Base-by-base conservation (phyloP, 2,888 invertebrate species). In the Scaptomyza polygonia region DNA sequence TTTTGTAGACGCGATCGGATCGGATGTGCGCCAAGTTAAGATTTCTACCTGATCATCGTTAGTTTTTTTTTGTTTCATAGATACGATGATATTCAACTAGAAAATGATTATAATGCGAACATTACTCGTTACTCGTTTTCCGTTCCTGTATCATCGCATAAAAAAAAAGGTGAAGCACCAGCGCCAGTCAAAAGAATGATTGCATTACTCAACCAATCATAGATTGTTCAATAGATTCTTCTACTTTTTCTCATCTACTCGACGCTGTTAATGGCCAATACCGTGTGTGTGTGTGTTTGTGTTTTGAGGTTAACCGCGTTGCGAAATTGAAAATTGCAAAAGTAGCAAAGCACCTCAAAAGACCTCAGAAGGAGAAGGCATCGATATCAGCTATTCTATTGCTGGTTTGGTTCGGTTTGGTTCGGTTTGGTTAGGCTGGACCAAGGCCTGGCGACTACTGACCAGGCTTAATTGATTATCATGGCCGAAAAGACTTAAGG, bases 401-500 rank as follows among this genome's bases (percentile, higher is more conserved):
- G 32, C 51, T 34, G 36, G 39, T 39, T 25, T n/a, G n/a, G n/a
- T n/a, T n/a, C n/a, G 25, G 32, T 36, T 27, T 34, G 14, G 45
- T 32, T 40, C 27, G 29, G 36, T 42, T 36, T 36, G 44, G 48
- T 52, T 52, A 9, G 34, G 48, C 25, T 30, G 27, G 53, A n/a
- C 34, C 49, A 21, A 21, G 62, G 62, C 30, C 49, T 5, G 34
- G 44, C 65, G 76, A 73, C 69, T 75, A 25, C 25, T 85, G 79
- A 68, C 66, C 86, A 67, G 70, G 83, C 83, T 88, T 84, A 84
- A 86, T 88, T 84, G 86, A 81, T 88, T 84, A 88, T 75, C 76
- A 61, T 66, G 63, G 66, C 47, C 18, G 18, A 39, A 39, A 39
- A 14, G 52, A 39, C 48, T 40, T 48, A 48, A 54, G 59, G 32